Percentiles rank a stretch among this genome's conserved stretches.
These are phyloP conservation scores for Megalonaias nervosa DNA, from an alignment of 1,140 invertebrate species.

Conservation along the genomic window DNA sequence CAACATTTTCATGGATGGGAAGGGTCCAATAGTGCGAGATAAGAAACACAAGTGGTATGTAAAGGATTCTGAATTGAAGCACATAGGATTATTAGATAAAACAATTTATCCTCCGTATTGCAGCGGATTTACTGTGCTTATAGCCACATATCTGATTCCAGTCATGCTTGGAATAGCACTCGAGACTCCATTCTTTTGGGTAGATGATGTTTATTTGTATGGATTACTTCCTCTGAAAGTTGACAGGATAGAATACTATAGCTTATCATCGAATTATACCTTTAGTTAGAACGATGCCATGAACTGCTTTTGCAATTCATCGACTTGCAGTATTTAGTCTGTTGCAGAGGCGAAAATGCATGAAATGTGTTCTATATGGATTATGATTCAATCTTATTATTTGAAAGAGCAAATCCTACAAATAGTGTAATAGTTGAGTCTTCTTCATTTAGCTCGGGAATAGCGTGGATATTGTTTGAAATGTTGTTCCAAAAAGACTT, in stretches of 20 bases:
- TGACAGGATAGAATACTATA: conserved; percentile 15
- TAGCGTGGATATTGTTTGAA: too few species aligned
- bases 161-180: conserved; percentile 55
- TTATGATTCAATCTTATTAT: too few species aligned
- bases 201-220: conserved; percentile 75
- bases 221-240: conserved; percentile 64
- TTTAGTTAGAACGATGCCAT: too few species aligned
- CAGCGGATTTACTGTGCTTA: conserved; percentile 66
- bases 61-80: conserved; percentile 21
- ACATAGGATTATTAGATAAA: not conserved
- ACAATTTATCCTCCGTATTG: conserved; percentile 58
- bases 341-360: too few species aligned
- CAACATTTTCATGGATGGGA: conserved; percentile 10
- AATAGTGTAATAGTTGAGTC: too few species aligned
- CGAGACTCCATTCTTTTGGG: conserved; percentile 72
- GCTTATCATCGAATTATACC: not conserved
- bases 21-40: conserved; percentile 19
- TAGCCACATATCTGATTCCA: conserved; percentile 64
- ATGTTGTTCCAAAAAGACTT: too few species aligned
- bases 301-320: too few species aligned
- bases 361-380: too few species aligned
- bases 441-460: too few species aligned
- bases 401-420: too few species aligned
- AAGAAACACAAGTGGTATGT: conserved; percentile 38
- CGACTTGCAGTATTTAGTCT: too few species aligned